phyloP scores from a whole-genome alignment of 2,113 vertebrate genomes.

The Aphyosemion australe region DNA sequence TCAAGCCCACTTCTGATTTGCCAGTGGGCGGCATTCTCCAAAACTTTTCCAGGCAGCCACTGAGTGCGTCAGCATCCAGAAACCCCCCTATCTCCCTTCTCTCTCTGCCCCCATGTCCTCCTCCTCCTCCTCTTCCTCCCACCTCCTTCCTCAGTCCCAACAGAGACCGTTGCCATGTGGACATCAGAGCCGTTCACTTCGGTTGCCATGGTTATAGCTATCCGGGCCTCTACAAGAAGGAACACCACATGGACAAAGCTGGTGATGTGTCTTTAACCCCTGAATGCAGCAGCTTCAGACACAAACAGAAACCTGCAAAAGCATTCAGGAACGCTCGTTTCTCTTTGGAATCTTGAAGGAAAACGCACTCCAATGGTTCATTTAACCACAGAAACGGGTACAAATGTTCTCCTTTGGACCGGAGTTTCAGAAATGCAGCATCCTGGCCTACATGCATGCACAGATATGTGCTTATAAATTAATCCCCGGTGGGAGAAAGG shows the following conservation, averaged over 20 bases:
- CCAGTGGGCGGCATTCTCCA: slow-evolving; percentile 64
- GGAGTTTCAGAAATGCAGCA: neutral
- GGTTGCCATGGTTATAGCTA: slow-evolving; percentile 64
- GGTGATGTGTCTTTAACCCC: slow-evolving; percentile 57
- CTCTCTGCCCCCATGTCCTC: neutral
- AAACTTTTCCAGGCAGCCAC: slow-evolving; percentile 65
- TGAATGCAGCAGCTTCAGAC: slow-evolving; percentile 45
- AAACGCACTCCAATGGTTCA: slow-evolving; percentile 42
- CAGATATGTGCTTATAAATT: slow-evolving; percentile 21
- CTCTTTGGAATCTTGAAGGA: slow-evolving; percentile 35
- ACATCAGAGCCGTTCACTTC: slow-evolving; percentile 44
- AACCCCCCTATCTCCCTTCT: neutral
- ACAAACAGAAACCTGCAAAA: slow-evolving; percentile 2
- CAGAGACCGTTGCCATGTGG: slow-evolving; percentile 70
- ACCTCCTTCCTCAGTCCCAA: slow-evolving; percentile 47
- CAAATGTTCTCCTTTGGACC: slow-evolving; percentile 28
- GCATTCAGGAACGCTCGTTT: slow-evolving; percentile 16
- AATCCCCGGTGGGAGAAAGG: slow-evolving; percentile 39
- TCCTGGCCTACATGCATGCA: slow-evolving; percentile 8
- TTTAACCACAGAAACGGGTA: slow-evolving; percentile 44
- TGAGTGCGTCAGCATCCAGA: slow-evolving; percentile 59
- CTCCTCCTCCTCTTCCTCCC: slow-evolving; percentile 22
- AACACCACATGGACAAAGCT: slow-evolving; percentile 49
- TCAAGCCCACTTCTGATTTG: slow-evolving; percentile 53
- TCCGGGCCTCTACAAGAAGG: slow-evolving; percentile 22